Evolutionary conservation across 2,888 invertebrate genomes (phyloP).

Genomic region (Eremobia ochroleuca): DNA sequence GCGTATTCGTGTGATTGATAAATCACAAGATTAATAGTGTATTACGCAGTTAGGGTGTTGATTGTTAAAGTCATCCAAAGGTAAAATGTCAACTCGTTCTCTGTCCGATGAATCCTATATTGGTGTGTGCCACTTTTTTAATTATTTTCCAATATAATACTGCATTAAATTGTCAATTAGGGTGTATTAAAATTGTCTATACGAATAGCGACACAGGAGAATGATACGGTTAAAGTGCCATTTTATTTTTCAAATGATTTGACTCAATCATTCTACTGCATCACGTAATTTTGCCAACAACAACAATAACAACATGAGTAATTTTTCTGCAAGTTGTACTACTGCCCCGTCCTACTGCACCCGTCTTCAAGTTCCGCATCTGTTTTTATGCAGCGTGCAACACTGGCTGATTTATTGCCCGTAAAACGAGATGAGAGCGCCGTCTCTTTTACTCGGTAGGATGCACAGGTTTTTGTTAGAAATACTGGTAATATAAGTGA

Average conservation of each 20-base stretch:
- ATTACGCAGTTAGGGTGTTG: no score
- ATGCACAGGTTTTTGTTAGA: slow-evolving; percentile 48
- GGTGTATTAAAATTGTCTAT: background rate
- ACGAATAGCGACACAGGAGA: background rate
- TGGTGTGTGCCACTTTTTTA: background rate
- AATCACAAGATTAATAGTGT: no score
- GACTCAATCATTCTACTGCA: background rate
- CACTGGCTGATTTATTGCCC: slow-evolving; percentile 66
- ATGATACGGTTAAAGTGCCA: background rate
- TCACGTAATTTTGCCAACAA: background rate
- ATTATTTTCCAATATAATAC: background rate
- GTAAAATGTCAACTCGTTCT: background rate
- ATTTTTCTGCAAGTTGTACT: slow-evolving; percentile 10
- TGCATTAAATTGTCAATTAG: no score
- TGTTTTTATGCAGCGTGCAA: slow-evolving; percentile 64
- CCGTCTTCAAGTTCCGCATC: slow-evolving; percentile 49
- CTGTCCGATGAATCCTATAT: background rate
- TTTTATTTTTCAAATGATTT: background rate
- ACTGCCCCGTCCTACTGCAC: background rate
- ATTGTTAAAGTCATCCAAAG: background rate
- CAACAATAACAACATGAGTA: background rate
- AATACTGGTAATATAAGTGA: slow-evolving; percentile 31
- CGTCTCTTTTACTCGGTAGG: slow-evolving; percentile 44
- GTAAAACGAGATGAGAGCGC: slow-evolving; percentile 60
- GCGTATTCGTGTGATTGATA: no score